A percentile compares a stretch with the other conserved stretches of the same genome.
Conservation (phyloP, 2,888 invertebrate species). For the Cybosia mesomella region DNA sequence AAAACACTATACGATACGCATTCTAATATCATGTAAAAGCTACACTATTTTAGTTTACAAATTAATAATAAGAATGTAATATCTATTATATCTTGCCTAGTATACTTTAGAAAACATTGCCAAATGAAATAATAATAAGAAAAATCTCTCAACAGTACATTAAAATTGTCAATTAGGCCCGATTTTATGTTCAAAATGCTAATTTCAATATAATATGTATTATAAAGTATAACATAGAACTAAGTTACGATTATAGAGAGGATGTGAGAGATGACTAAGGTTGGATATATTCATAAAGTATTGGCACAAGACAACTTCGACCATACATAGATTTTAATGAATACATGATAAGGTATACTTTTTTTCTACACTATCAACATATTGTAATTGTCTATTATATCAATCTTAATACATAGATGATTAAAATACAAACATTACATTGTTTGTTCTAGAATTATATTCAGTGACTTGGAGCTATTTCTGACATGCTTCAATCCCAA, state of each 20-base stretch:
- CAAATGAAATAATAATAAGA: constrained; percentile 16
- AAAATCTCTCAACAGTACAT: neutral
- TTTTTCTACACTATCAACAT: constrained; percentile 17
- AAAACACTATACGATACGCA: constrained; percentile 59
- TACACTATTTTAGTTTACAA: constrained; percentile 59
- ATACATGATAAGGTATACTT: constrained; percentile 35
- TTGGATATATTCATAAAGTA: constrained; percentile 51
- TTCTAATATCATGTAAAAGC: constrained; percentile 73
- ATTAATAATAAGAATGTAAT: constrained; percentile 36
- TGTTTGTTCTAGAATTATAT: constrained; percentile 12
- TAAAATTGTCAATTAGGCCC: neutral
- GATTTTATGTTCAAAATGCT: neutral
- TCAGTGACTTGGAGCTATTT: neutral
- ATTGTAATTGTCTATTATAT: constrained; percentile 10
- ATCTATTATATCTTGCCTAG: constrained; percentile 39
- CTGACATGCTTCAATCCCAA: constrained; percentile 33
- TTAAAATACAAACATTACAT: constrained; percentile 27
- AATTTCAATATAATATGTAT: neutral
- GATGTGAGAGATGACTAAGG: neutral
- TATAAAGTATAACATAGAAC: neutral
- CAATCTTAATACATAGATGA: constrained; percentile 5
- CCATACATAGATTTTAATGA: constrained; percentile 47
- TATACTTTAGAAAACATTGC: constrained; percentile 31
- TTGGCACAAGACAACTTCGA: constrained; percentile 76
- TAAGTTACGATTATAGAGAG: neutral